Evolutionary conservation across 2,888 invertebrate genomes (phyloP), one percentile per base, ranked within the genome.

Genomic region (Timema cristinae): DNA sequence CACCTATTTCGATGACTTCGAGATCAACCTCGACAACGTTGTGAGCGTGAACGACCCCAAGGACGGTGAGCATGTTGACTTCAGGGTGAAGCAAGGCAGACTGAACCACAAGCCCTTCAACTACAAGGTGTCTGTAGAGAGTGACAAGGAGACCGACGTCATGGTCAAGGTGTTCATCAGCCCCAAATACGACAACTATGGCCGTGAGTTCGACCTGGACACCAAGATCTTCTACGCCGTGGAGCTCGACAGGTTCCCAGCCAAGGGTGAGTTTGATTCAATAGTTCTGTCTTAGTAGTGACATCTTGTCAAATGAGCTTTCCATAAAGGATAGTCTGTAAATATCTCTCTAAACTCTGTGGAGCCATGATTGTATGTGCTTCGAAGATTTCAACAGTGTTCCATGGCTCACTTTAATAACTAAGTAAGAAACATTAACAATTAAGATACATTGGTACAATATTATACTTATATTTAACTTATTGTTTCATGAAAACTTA

Each of bases 61-160:
- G 13, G 75, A 76, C 66, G 77, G 78, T 15, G 77, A 76, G 5
- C 86, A 85, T 78, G 84, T 83, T 76, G 86, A 87, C 76, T 86
- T 87, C 77, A 83, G 86, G 76, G 86, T 88, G 9, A 87, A 89
- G 69, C 91, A 91, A 80, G 85, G 87, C 75, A 90, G 92, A 76
- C 83, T 92, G 52, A 90, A 90, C 82, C 89, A 91, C 83, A 87
- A 90, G 74, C 85, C 86, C 4, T 92, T 91, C 85, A 84, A 83
- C 71, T 84, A 89, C 75, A 85, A 84, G 72, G 81, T 91, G 76
- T 83, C 86, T 61, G 81, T 91, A 32, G 84, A 85, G 71, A 86
- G 90, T 71, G 87, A 89, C 69, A 84, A 86, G 75, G 82, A 84
- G 9, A 82, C 82, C 54, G 85, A 88, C 73, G 89, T 86, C 4